Conservation (phyloP, 1,140 invertebrate species). For the Drosophila littoralis region DNA sequence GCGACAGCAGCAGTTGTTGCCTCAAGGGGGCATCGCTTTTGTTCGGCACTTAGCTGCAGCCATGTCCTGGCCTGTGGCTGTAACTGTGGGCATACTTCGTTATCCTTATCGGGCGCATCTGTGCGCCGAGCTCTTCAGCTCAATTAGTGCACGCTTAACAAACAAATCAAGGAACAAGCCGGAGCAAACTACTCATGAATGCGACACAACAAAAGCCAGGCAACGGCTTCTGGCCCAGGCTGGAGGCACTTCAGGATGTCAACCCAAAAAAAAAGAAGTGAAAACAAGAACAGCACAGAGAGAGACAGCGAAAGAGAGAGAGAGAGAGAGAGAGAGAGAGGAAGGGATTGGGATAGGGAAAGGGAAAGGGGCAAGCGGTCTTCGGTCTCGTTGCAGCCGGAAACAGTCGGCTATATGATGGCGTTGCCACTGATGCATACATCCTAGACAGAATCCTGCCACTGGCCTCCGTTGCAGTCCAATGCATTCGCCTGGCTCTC, state of each 20-base stretch:
- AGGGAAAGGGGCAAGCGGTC: not conserved
- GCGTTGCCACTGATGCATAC: slow-evolving; percentile 67
- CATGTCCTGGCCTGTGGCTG: slow-evolving; percentile 2
- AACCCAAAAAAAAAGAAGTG: slow-evolving; percentile 41
- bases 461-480: not conserved
- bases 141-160: slow-evolving; percentile 74
- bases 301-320: not conserved
- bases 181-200: slow-evolving; percentile 12
- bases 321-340: slow-evolving; percentile 31
- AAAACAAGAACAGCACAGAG: not conserved
- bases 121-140: slow-evolving; percentile 55
- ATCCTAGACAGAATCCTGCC: slow-evolving; percentile 50
- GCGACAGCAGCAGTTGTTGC: not conserved
- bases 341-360: not conserved
- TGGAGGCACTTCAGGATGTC: slow-evolving; percentile 68
- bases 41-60: slow-evolving; percentile 5
- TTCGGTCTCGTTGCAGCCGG: slow-evolving; percentile 49
- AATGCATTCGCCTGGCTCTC: not conserved
- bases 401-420: slow-evolving; percentile 61
- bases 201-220: slow-evolving; percentile 32
- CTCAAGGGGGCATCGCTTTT: not conserved
- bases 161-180: slow-evolving; percentile 64
- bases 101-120: slow-evolving; percentile 61
- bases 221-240: slow-evolving; percentile 7
- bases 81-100: slow-evolving; percentile 12